These are phyloP conservation scores for Tromatobia lineatoria DNA, from an alignment of 2,888 invertebrate genomes.

Conservation along the genomic window DNA sequence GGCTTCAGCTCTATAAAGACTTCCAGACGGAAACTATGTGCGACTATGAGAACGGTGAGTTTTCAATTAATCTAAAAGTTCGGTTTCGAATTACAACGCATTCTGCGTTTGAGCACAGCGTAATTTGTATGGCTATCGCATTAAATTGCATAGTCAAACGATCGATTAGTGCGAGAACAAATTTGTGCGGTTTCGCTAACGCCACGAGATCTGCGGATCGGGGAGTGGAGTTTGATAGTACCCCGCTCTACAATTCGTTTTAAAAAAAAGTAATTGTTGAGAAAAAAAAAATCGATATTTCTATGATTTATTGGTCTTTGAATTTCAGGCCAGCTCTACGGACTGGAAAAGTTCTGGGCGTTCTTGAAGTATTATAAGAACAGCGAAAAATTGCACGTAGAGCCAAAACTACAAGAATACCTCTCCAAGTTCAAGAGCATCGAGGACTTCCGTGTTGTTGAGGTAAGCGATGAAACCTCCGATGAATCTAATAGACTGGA, in stretches of 20 bases:
- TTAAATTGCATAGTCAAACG: slow-evolving; percentile 48
- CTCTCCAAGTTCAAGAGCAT: slow-evolving; percentile 94
- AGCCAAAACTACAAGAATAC: slow-evolving; percentile 90
- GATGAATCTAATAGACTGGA: not conserved
- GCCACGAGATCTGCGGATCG: slow-evolving; percentile 59
- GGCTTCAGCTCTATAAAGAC: slow-evolving; percentile 97
- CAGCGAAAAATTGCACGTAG: slow-evolving; percentile 91
- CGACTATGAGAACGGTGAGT: slow-evolving; percentile 94
- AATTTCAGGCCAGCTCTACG: slow-evolving; percentile 95
- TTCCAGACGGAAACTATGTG: slow-evolving; percentile 97
- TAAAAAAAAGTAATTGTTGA: not conserved
- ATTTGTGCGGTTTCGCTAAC: slow-evolving; percentile 69
- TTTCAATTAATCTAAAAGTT: slow-evolving; percentile 27
- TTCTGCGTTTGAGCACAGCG: slow-evolving; percentile 62
- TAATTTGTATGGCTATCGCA: slow-evolving; percentile 43
- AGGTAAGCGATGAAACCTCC: slow-evolving; percentile 86
- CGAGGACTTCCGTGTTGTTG: slow-evolving; percentile 95
- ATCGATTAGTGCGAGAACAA: slow-evolving; percentile 72
- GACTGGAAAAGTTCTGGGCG: slow-evolving; percentile 99
- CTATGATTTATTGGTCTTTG: slow-evolving; percentile 1
- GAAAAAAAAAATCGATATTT: not conserved
- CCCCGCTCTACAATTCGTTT: slow-evolving; percentile 60
- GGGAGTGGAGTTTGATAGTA: slow-evolving; percentile 72
- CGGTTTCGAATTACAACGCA: not conserved
- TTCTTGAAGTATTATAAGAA: slow-evolving; percentile 98